Base-by-base conservation (phyloP, 1,140 invertebrate genomes). In the Saccostrea glomerata region DNA sequence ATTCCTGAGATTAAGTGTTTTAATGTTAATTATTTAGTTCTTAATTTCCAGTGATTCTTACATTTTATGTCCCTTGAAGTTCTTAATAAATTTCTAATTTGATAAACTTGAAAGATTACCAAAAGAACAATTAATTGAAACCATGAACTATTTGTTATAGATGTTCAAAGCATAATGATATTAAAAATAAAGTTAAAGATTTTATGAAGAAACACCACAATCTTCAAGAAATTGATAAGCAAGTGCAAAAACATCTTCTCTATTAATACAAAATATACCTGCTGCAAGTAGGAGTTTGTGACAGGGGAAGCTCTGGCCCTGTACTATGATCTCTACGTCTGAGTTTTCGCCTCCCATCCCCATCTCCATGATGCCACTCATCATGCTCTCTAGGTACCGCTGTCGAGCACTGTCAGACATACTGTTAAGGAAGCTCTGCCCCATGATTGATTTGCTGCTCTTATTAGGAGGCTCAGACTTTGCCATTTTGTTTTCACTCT, bases 281-380 rank as follows among this genome's bases (percentile, higher is more conserved):
- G 92, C 90, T 2, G 92, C 89, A 23, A 92, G 86, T n/a, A 92
- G 88, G 13, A 91, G 82, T 58, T 90, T 63, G 82, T 92, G 92
- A 82, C 91, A 92, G 4, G 89, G 91, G 86, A 91, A 92, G 12
- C 84, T 85, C 70, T 90, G 87, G 13, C 89, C 90, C 63, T 90
- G 86, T 9, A 92, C 92, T 23, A 91, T 58, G 13, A 92, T 89
- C 15, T 89, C 89, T 11, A 91, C 82, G 60, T 92, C 92, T 5
- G 91, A 87, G 85, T 87, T 90, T 73, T 86, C 85, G 11, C 87
- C 89, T 70, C 47, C 82, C 58, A 70, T 82, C 6, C 84, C 87
- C 73, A 88, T 90, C 82, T 90, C 89, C 25, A 60, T 83, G 30
- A 87, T 70, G 7, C 77, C 56, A 7, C 54, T 56, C 23, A 87